Conservation (phyloP, 2,113 vertebrate species). For the Chinchilla lanigera region DNA sequence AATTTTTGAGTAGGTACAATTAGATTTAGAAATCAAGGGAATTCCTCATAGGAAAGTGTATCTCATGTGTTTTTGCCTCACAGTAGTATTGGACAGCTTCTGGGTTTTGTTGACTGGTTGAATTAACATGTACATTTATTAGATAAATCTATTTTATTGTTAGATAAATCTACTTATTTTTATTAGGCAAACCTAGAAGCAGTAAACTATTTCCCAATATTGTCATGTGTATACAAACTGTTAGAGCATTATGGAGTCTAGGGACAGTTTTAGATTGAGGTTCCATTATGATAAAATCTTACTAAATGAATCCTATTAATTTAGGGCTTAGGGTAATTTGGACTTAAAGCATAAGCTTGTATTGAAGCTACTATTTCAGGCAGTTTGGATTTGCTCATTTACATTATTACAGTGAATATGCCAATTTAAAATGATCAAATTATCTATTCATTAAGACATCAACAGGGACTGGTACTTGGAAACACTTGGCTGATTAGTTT, state of each 20-base stretch:
- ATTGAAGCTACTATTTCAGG: slow-evolving; percentile 49
- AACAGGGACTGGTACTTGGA: slow-evolving; percentile 69
- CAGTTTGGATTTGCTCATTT: slow-evolving; percentile 70
- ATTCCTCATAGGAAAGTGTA: slow-evolving; percentile 19
- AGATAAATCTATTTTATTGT: neutral
- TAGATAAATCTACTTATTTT: no score
- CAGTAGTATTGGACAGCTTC: neutral
- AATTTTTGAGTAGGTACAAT: slow-evolving; percentile 36
- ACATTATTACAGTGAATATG: slow-evolving; percentile 68
- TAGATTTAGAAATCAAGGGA: slow-evolving; percentile 61
- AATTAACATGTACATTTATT: slow-evolving; percentile 47
- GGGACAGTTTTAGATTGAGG: slow-evolving; percentile 47
- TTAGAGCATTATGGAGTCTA: neutral
- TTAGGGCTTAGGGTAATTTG: slow-evolving; percentile 63
- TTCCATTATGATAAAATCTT: slow-evolving; percentile 58
- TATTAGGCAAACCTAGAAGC: no score
- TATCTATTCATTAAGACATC: slow-evolving; percentile 76
- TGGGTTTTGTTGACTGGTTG: slow-evolving; percentile 24
- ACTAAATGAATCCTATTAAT: slow-evolving; percentile 73
- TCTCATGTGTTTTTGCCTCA: slow-evolving; percentile 38
- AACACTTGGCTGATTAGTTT: slow-evolving; percentile 74
- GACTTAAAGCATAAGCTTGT: slow-evolving; percentile 69
- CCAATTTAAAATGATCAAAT: slow-evolving; percentile 74
- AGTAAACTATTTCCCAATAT: neutral
- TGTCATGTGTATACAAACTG: neutral